Evolutionary conservation across 2,113 vertebrate species (phyloP), one percentile per base, ranked within the genome.

Genomic region (Notothenia coriiceps): DNA sequence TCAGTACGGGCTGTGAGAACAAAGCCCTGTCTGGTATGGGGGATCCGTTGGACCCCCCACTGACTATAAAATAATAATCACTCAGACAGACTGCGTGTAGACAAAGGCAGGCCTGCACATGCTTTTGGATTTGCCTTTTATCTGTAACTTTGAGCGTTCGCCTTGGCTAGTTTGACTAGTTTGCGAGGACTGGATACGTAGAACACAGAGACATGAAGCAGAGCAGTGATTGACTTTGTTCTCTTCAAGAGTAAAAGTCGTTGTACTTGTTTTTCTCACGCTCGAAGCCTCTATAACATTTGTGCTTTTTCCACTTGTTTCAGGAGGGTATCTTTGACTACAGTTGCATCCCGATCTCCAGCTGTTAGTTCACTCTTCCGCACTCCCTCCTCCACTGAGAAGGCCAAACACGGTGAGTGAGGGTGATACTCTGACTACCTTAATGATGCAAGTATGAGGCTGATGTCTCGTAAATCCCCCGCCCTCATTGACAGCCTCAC

Each of bases 321-420:
- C 90, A 99, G 98, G 95, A 96, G 97, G 88, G 93, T 98, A 57
- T 97, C 95, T 71, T 89, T 99, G 89, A 96, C 93, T 83, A 92
- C 97, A 3, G 35, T 97, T 70, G 96, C 94, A 77, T 18, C 91
- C 44, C 94, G 94, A 10, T 76, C 83, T 0, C 82, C 93, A 51
- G 52, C 72, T 1, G 40, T 40, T 13, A 11, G 80, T 60, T 89
- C 89, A 11, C 33, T 80, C 15, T 74, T 86, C 65, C 59, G 88
- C 4, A 5, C 63, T 4, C 74, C 92, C 66, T 81, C 95, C 47
- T 94, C 95, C 67, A 80, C 92, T 18, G 95, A 96, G 84, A 93
- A 95, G 88, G 91, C 83, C 63, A 96, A 95, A 17, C 93, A 94
- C 13, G 97, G 98, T 98, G 84, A 92, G 95, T 88, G 33, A 50